Conservation (phyloP, 2,797 vertebrate genomes). For the Trachurus trachurus region DNA sequence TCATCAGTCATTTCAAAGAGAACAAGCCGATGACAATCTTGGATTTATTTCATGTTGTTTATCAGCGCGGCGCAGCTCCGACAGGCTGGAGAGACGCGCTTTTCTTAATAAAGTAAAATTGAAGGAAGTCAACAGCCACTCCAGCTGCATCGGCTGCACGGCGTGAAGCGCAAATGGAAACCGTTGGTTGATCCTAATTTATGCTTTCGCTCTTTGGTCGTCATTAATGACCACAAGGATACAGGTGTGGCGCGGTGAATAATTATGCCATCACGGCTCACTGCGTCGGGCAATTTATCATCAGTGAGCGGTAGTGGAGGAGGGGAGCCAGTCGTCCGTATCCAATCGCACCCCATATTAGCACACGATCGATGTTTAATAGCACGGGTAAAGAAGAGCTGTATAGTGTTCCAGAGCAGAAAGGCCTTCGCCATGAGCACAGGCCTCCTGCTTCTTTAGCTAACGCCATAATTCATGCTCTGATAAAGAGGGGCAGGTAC, state of each 20-base stretch:
- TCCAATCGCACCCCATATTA: constrained; percentile 48
- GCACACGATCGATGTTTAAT: constrained; percentile 51
- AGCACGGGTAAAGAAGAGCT: constrained; percentile 15
- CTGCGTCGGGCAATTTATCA: constrained; percentile 54
- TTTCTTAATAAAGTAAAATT: not conserved
- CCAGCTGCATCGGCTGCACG: not conserved
- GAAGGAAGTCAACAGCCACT: not conserved
- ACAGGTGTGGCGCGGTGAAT: constrained; percentile 42
- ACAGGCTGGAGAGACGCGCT: not conserved
- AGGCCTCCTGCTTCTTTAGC: constrained; percentile 7
- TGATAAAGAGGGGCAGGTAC: not conserved
- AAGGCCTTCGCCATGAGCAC: constrained; percentile 1
- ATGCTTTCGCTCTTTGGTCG: constrained; percentile 11
- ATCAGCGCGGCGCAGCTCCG: not conserved
- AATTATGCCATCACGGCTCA: constrained; percentile 43
- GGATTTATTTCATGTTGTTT: constrained; percentile 30
- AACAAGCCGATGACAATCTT: constrained; percentile 13
- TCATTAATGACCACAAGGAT: constrained; percentile 26
- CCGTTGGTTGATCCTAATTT: constrained; percentile 24
- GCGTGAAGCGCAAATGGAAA: constrained; percentile 4
- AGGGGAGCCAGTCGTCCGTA: constrained; percentile 1
- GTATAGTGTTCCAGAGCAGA: not conserved
- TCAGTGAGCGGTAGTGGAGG: constrained; percentile 13
- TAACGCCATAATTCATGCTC: constrained; percentile 2
- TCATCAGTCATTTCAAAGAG: constrained; percentile 36